Base-by-base conservation (phyloP, 1,140 invertebrate genomes). In the Chironomus striatipennis region DNA sequence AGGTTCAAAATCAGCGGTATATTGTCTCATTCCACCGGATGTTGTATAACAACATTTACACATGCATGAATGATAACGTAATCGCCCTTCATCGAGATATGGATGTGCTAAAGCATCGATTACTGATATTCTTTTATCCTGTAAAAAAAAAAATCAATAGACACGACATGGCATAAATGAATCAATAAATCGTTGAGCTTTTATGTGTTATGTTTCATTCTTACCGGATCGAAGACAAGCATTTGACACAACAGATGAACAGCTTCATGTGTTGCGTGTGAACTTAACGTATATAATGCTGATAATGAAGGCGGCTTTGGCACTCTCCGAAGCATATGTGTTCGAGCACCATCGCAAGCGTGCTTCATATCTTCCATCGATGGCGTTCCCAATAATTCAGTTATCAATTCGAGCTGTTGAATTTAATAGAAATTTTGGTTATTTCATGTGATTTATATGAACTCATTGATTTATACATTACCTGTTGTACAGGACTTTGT, bases 41-140 rank as follows among this genome's bases (percentile, higher is more conserved):
- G 88, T 90, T 78, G 89, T 92, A 81, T 91, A 93, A 85, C 98
- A 99, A 83, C 98, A 99, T 79, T 93, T 93, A 86, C 98, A 99
- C 98, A 99, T 99, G 83, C 98, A 99, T 65, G 97, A 99, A 85
- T 99, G 98, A 85, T 98, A 99, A 78, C 98, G 89, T 76, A 99
- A 87, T 77, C 98, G 88, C 73, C 98, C 98, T 83, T 99, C 98
- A 80, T 98, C 96, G 75, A 99, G 86, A 85, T 98, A 99, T 12
- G 96, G 95, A 87, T 98, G 97, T 75, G 93, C 91, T 76, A 99
- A 85, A 7, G 98, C 97, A 82, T 98, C 93, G 47, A 93, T 90
- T 72, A 98, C 95, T 7, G 90, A 93, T 81, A 98, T 96, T 80
- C 97, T 88, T 84, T 98, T 97, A 79, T 95, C 92, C 92, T 96